These are phyloP conservation scores for Otolemur garnettii DNA, from an alignment of 2,113 vertebrate genomes.

Conservation along the genomic window DNA sequence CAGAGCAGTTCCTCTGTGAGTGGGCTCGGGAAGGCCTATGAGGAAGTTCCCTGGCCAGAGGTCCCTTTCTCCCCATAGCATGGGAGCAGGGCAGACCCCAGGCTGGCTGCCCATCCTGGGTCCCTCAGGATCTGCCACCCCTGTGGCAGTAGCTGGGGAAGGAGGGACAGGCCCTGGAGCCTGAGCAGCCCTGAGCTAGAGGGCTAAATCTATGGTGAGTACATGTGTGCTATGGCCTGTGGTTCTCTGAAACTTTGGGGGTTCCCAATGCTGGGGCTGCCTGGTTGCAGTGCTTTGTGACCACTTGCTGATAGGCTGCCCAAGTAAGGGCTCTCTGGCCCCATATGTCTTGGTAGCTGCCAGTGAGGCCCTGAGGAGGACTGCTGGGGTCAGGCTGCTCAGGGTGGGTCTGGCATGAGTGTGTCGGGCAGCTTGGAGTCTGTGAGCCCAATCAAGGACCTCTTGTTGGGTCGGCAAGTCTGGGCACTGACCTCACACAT, in stretches of 20 bases:
- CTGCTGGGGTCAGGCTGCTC: neutral
- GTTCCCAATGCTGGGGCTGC: too few relatives aligned
- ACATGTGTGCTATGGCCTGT: rapidly evolving
- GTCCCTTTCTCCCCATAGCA: neutral
- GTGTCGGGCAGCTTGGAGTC: neutral
- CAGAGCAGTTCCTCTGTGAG: neutral
- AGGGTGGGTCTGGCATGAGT: too few relatives aligned
- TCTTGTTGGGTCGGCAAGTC: neutral
- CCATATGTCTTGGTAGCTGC: neutral
- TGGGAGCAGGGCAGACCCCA: rapidly evolving
- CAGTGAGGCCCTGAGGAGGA: neutral
- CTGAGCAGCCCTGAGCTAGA: neutral
- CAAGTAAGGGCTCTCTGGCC: neutral
- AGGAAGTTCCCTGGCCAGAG: neutral
- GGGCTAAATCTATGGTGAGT: neutral
- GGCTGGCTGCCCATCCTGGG: neutral
- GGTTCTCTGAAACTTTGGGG: neutral
- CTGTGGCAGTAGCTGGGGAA: neutral
- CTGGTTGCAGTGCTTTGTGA: neutral
- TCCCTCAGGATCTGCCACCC: neutral
- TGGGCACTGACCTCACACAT: neutral
- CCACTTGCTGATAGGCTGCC: neutral
- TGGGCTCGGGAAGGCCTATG: neutral
- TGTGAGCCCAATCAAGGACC: neutral
- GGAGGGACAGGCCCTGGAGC: neutral